Evolutionary conservation across 30 jellyfish, hydroid and myxozoan genomes (phyloP).

Genomic region (Mastigias papua): DNA sequence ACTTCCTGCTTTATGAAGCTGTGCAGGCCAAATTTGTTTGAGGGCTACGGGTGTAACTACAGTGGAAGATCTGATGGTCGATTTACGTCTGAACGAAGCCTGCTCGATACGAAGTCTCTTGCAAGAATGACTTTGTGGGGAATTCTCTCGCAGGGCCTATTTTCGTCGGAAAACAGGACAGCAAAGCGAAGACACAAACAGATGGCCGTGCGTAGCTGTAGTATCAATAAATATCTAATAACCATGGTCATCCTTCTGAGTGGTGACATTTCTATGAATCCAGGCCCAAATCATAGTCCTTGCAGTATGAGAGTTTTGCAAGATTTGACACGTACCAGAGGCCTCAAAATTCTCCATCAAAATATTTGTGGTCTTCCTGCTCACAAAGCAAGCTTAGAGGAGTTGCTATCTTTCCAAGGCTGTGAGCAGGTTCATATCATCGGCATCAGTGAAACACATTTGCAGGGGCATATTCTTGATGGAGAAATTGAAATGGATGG

Average conservation of each 20-base stretch:
- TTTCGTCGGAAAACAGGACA: slow-evolving; percentile 52
- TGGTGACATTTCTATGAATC: slow-evolving; percentile 49
- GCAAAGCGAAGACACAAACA: slow-evolving; percentile 46
- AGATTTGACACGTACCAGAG: slow-evolving; percentile 53
- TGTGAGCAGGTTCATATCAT: neutral
- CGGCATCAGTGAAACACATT: slow-evolving; percentile 63
- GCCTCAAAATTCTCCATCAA: slow-evolving; percentile 56
- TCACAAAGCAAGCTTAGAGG: slow-evolving; percentile 64
- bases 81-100: slow-evolving; percentile 19
- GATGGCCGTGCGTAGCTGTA: slow-evolving; percentile 55
- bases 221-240: slow-evolving; percentile 33
- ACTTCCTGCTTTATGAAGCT: slow-evolving; percentile 29
- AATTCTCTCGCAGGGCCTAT: slow-evolving; percentile 42
- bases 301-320: slow-evolving; percentile 46
- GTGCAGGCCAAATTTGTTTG: slow-evolving; percentile 33
- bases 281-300: slow-evolving; percentile 53
- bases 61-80: slow-evolving; percentile 20
- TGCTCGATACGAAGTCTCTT: slow-evolving; percentile 34
- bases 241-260: slow-evolving; percentile 14
- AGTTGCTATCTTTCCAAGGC: slow-evolving; percentile 59
- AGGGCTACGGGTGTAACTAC: slow-evolving; percentile 41
- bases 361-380: slow-evolving; percentile 57
- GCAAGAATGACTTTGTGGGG: slow-evolving; percentile 46
- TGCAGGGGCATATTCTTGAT: slow-evolving; percentile 39
- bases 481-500: slow-evolving; percentile 60